Conservation (phyloP, 2,113 vertebrate species). For the Caretta caretta region DNA sequence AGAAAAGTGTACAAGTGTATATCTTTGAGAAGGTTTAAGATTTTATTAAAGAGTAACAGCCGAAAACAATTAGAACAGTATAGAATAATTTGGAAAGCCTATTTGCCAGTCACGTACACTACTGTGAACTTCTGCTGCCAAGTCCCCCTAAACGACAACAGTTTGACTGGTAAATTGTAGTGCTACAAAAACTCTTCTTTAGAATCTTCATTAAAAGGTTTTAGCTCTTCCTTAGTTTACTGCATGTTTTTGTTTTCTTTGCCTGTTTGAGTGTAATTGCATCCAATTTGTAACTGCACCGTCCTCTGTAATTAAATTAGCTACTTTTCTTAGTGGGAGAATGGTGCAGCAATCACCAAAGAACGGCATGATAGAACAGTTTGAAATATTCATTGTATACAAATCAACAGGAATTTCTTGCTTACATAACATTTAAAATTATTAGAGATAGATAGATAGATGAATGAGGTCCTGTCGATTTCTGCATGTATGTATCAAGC, state of each 20-base stretch:
- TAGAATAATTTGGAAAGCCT: slow-evolving; percentile 24
- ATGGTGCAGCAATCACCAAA: slow-evolving; percentile 23
- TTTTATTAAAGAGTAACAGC: slow-evolving; percentile 2
- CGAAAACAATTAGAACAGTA: slow-evolving; percentile 20
- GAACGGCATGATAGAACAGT: not conserved
- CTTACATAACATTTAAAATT: not conserved
- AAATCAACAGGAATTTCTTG: slow-evolving; percentile 10
- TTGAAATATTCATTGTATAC: not conserved
- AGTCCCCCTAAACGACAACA: slow-evolving; percentile 61
- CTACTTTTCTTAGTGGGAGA: slow-evolving; percentile 33
- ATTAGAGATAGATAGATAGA: not conserved
- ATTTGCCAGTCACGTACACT: slow-evolving; percentile 38
- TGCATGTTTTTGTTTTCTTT: slow-evolving; percentile 69
- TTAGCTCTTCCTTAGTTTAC: slow-evolving; percentile 62
- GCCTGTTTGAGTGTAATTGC: slow-evolving; percentile 70
- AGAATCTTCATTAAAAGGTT: slow-evolving; percentile 66
- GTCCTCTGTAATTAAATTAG: slow-evolving; percentile 66
- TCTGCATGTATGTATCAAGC: not conserved
- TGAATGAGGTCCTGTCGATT: not conserved
- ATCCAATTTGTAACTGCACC: slow-evolving; percentile 66
- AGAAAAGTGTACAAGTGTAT: not conserved
- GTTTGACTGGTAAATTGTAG: slow-evolving; percentile 66
- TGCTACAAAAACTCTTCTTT: slow-evolving; percentile 58
- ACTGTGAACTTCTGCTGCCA: slow-evolving; percentile 9
- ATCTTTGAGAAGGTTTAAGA: slow-evolving; percentile 19